Percentiles rank a stretch among this genome's conserved stretches.
These are phyloP conservation scores for Sternotherus odoratus DNA, from an alignment of 2,797 vertebrate genomes.

Conservation along the genomic window DNA sequence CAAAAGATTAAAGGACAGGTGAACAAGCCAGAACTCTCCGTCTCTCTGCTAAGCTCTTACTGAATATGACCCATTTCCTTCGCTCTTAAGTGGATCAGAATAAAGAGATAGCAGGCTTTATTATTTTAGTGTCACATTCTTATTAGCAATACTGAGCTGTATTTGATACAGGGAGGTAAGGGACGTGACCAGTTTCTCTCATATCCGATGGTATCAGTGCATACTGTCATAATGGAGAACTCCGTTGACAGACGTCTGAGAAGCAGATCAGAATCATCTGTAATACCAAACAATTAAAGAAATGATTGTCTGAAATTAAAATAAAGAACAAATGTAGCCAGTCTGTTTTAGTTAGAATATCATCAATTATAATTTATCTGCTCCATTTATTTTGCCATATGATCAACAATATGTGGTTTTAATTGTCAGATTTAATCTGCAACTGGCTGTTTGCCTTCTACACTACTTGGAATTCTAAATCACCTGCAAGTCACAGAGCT, in stretches of 20 bases:
- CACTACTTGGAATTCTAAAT: not conserved
- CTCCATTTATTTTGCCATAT: not conserved
- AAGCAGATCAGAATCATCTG: not conserved
- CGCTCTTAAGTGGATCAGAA: not conserved
- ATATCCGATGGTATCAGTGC: not conserved
- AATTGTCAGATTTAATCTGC: not conserved
- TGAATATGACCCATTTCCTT: not conserved
- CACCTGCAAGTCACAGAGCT: not conserved
- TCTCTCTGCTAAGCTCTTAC: not conserved
- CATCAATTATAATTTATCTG: not conserved
- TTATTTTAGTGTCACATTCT: not conserved
- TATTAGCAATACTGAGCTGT: fast-evolving
- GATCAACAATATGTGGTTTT: not conserved
- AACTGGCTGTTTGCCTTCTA: not conserved
- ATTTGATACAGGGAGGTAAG: not conserved
- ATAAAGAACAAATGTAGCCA: not conserved
- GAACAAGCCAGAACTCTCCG: not conserved
- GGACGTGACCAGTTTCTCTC: not conserved
- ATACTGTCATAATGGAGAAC: not conserved
- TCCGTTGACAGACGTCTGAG: not conserved
- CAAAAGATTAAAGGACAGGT: fast-evolving
- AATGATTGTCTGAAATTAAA: not conserved
- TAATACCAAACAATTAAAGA: not conserved
- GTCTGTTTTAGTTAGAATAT: not conserved
- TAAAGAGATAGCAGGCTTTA: not conserved